A percentile compares a stretch with the other conserved stretches of the same genome.
These are phyloP conservation scores for Echinometra lucunter DNA, from an alignment of 53 echinoderm and acorn worm species.

Conservation along the genomic window DNA sequence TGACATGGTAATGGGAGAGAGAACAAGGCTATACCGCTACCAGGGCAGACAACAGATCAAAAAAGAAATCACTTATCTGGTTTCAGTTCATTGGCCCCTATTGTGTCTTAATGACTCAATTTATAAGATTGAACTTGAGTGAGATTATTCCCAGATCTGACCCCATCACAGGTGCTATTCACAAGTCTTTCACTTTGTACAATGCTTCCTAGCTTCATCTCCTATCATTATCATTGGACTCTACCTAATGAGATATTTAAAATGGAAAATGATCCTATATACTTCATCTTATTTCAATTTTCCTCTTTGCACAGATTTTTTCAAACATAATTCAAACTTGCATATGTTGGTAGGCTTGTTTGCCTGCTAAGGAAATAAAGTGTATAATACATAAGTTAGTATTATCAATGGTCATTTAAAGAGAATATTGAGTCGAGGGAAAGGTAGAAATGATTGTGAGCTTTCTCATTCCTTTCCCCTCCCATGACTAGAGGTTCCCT, in stretches of 20 bases:
- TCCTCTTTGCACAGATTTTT: background rate
- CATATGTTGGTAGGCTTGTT: background rate
- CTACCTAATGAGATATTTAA: background rate
- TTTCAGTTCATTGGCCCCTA: constrained; percentile 12
- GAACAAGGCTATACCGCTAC: background rate
- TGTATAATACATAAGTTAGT: too few species aligned
- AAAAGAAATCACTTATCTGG: constrained; percentile 21
- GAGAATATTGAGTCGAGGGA: too few species aligned
- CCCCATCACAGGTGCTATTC: constrained; percentile 43
- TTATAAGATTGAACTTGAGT: constrained; percentile 8
- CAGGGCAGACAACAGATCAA: background rate
- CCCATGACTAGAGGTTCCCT: too few species aligned
- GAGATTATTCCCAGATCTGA: background rate
- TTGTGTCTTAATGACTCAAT: constrained; percentile 42
- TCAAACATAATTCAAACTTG: background rate
- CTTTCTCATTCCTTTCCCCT: too few species aligned
- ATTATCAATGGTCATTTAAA: too few species aligned
- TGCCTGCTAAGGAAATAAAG: too few species aligned
- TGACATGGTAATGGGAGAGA: constrained; percentile 10
- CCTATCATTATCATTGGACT: background rate
- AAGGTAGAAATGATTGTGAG: too few species aligned
- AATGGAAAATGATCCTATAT: background rate
- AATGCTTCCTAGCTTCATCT: background rate
- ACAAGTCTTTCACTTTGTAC: background rate
- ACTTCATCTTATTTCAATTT: background rate